Evolutionary conservation across 1,140 invertebrate species (phyloP).

Genomic region (Lepidurus apus): DNA sequence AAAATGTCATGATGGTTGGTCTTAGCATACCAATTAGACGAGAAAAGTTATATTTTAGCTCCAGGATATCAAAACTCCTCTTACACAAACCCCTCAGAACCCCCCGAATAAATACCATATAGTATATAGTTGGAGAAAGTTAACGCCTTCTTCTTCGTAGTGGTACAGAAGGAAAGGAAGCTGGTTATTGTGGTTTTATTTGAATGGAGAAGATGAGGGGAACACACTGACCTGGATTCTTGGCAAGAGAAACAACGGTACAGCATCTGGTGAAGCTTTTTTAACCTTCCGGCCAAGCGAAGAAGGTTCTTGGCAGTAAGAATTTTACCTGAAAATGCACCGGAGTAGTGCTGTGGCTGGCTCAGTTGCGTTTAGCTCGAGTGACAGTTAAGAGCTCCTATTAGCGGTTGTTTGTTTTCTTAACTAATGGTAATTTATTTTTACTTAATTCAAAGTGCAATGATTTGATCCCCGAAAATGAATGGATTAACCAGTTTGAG

Average conservation of each 20-base stretch:
- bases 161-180: not conserved
- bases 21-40: no score
- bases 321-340: not conserved
- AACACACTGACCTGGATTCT: slow-evolving; percentile 13
- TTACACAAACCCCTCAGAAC: no score
- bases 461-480: not conserved
- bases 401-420: no score
- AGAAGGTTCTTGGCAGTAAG: not conserved
- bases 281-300: not conserved
- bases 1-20: no score
- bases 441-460: not conserved
- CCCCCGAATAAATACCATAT: no score
- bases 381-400: not conserved
- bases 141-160: not conserved
- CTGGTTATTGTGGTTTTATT: not conserved
- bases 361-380: not conserved
- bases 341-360: not conserved
- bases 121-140: not conserved
- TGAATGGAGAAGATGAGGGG: not conserved
- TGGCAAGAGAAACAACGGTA: not conserved
- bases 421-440: not conserved
- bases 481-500: slow-evolving; percentile 24
- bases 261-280: slow-evolving; percentile 16
- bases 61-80: no score
- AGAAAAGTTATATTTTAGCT: no score